Evolutionary conservation across 1,140 invertebrate genomes (phyloP).

Genomic region (Manduca sexta): DNA sequence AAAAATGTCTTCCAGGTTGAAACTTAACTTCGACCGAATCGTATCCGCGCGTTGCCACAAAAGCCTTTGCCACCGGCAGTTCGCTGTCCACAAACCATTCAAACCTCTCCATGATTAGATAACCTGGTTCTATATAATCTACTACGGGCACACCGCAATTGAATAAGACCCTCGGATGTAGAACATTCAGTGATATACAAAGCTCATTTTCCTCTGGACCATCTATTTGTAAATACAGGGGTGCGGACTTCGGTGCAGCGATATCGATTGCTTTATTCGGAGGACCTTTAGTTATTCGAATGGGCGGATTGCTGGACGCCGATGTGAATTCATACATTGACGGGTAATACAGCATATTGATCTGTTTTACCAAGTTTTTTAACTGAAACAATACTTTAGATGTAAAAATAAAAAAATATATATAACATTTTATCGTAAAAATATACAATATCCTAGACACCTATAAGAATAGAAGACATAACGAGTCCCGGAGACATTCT

Average conservation of each 20-base stretch:
- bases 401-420: neutral
- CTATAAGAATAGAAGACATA: too few species aligned
- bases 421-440: neutral
- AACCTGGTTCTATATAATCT: constrained; percentile 42
- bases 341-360: constrained; percentile 36
- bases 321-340: constrained; percentile 45
- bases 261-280: constrained; percentile 35
- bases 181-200: constrained; percentile 34
- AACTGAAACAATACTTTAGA: constrained; percentile 26
- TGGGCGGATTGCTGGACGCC: constrained; percentile 33
- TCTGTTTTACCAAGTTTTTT: constrained; percentile 16
- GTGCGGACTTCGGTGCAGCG: constrained; percentile 37
- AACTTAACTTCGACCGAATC: constrained; percentile 41
- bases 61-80: constrained; percentile 34
- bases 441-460: too few species aligned
- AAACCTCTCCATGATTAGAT: constrained; percentile 48
- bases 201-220: constrained; percentile 39
- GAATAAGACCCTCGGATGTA: constrained; percentile 46
- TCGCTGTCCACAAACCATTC: constrained; percentile 51
- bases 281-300: constrained; percentile 29
- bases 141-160: constrained; percentile 37
- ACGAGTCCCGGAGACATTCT: too few species aligned
- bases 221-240: constrained; percentile 56
- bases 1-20: constrained; percentile 56
- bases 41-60: constrained; percentile 39